phyloP scores from a whole-genome alignment of 2,888 invertebrate genomes.

The Parnassius glacialis region DNA sequence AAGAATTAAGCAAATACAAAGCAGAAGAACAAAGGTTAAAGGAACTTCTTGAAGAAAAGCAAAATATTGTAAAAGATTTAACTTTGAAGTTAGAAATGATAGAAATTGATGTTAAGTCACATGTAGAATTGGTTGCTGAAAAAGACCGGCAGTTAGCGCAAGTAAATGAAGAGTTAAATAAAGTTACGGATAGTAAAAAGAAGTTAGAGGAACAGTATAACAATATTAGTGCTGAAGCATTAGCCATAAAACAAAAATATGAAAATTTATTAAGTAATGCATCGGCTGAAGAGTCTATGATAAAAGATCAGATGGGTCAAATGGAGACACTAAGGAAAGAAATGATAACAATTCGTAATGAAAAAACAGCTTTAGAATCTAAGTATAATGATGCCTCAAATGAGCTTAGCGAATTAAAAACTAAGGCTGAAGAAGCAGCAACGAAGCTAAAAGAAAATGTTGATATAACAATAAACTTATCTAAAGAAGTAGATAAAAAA shows the following conservation, averaged over 20 bases:
- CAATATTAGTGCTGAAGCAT: constrained; percentile 55
- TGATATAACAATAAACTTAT: constrained; percentile 44
- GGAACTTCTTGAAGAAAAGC: constrained; percentile 59
- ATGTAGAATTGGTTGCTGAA: constrained; percentile 65
- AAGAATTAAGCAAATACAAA: constrained; percentile 55
- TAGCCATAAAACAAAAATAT: constrained; percentile 65
- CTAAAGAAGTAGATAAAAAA: constrained; percentile 56
- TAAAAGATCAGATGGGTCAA: constrained; percentile 63
- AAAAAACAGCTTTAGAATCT: constrained; percentile 56
- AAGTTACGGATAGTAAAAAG: constrained; percentile 64
- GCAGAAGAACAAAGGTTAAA: constrained; percentile 50
- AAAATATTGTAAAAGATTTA: constrained; percentile 62
- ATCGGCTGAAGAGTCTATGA: constrained; percentile 62
- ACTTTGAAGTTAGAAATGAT: constrained; percentile 68
- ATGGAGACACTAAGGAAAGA: constrained; percentile 61
- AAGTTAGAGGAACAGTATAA: constrained; percentile 73
- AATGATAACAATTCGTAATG: constrained; percentile 53
- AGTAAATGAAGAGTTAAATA: constrained; percentile 61
- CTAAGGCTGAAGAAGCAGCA: constrained; percentile 47
- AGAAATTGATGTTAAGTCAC: constrained; percentile 71
- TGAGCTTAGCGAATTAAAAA: constrained; percentile 52
- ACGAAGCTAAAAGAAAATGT: constrained; percentile 53
- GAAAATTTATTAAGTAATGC: constrained; percentile 66
- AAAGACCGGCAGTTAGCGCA: constrained; percentile 72
- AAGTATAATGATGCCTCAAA: constrained; percentile 49